Conservation (phyloP, 2,888 invertebrate species). For the Strigamia maritima region DNA sequence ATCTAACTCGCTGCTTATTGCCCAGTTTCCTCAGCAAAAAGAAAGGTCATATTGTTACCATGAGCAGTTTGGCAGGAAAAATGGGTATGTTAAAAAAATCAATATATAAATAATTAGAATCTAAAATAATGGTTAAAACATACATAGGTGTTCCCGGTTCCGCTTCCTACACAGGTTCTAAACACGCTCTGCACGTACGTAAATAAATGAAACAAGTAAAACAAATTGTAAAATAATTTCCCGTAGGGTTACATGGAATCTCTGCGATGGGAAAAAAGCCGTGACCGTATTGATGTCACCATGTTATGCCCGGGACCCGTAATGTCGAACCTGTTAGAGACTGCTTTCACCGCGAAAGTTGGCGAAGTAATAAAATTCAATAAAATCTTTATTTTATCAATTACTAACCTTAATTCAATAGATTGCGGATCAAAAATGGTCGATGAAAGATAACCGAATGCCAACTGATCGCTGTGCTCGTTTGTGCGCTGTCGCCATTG, state of each 20-base stretch:
- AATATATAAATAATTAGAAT: not conserved
- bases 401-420: not conserved
- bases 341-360: conserved; percentile 64
- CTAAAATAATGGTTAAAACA: not conserved
- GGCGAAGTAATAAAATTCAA: conserved; percentile 57
- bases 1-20: conserved; percentile 66
- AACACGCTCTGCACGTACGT: conserved; percentile 71
- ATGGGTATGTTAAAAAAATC: not conserved
- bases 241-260: conserved; percentile 69
- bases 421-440: not conserved
- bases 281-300: conserved; percentile 62
- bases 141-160: conserved; percentile 61
- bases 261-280: conserved; percentile 62
- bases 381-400: not conserved
- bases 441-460: conserved; percentile 46
- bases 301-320: conserved; percentile 74
- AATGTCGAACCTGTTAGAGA: conserved; percentile 65
- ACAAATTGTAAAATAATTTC: conserved; percentile 38
- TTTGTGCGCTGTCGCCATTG: conserved; percentile 50
- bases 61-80: conserved; percentile 66
- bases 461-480: conserved; percentile 48
- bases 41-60: conserved; percentile 69
- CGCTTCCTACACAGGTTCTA: conserved; percentile 68
- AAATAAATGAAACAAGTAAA: not conserved
- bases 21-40: conserved; percentile 60